Evolutionary conservation across 2,797 vertebrate species (phyloP), one percentile per base, ranked within the genome.

Genomic region (Jordanella pulchra): DNA sequence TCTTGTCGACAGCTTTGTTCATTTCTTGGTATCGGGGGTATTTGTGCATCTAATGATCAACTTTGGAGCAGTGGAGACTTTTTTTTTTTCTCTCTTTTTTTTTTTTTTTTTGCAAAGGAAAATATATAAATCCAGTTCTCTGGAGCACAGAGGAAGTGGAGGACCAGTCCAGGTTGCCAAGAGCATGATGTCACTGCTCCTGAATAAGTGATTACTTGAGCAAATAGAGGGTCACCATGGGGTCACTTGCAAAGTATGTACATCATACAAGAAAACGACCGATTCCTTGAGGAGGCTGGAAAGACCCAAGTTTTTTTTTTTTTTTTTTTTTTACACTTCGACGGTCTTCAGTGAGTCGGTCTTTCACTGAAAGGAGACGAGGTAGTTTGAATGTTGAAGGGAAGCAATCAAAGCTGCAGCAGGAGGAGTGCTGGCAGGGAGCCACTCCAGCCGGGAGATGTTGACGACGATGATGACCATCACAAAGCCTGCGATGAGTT

Each of bases 101-200:
- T 65, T 39, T 68, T 27, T 28, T 47, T 21, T 28, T 39, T 25
- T 42, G 18, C 23, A 30, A 18, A 42, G 48, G 32, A 63, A 30
- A 45, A 65, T 30, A 21, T 13, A 53, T 47, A 47, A 21, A 44
- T 17, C 42, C 54, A 30, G 72, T 67, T 72, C 51, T 69, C 54
- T 67, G 28, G 54, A 78, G 64, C 61, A 61, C 30, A 3, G 73
- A 75, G 72, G 64, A 71, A 80, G 39, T 42, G 54, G 60, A 69
- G 67, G 75, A 72, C 55, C 60, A 44, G 79, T 71, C 51, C 64
- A 44, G 71, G 45, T 81, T 45, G 66, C 69, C 42, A 14, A 73
- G 60, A 76, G 60, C 67, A 82, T 89, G 90, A 91, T 82, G 88
- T 90, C 88, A 90, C 72, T 60, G 47, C 83, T 86, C 74, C 77